These are phyloP conservation scores for Harpegnathos saltator DNA, from an alignment of 1,140 invertebrate species.

Conservation along the genomic window DNA sequence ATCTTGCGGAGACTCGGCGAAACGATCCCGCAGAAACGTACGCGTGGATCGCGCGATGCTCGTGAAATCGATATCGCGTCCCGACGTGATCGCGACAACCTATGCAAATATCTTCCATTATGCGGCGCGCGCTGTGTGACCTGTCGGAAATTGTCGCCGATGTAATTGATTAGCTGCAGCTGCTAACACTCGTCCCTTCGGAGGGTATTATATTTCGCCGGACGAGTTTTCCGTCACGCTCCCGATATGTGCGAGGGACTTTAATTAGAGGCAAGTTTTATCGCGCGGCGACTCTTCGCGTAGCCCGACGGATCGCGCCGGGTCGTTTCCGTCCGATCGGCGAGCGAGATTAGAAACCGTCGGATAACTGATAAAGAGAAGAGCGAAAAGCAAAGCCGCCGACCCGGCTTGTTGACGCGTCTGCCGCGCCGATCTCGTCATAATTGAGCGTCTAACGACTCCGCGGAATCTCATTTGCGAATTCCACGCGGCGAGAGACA, in stretches of 20 bases:
- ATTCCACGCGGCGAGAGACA: no score
- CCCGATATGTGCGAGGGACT: not conserved
- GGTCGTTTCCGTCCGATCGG: not conserved
- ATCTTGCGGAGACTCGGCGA: no score
- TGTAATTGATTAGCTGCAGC: not conserved
- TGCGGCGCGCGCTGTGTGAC: not conserved
- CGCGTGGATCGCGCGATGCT: no score
- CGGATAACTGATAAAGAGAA: no score
- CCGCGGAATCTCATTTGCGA: no score
- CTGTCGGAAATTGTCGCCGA: conserved; percentile 7
- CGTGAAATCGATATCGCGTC: not conserved
- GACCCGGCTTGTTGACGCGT: no score
- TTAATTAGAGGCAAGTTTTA: conserved; percentile 17
- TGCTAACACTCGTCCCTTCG: not conserved
- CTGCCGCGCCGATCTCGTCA: no score
- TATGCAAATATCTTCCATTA: conserved; percentile 45
- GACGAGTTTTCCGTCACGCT: conserved; percentile 5
- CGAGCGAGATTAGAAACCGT: no score
- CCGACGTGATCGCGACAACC: not conserved
- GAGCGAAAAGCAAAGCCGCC: no score
- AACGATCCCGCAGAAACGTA: no score
- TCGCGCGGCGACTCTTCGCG: not conserved
- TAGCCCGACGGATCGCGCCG: no score
- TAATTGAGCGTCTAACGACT: no score
- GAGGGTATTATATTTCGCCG: not conserved